phyloP scores from a whole-genome alignment of 2,797 vertebrate species.

The Silurus lanzhouensis region DNA sequence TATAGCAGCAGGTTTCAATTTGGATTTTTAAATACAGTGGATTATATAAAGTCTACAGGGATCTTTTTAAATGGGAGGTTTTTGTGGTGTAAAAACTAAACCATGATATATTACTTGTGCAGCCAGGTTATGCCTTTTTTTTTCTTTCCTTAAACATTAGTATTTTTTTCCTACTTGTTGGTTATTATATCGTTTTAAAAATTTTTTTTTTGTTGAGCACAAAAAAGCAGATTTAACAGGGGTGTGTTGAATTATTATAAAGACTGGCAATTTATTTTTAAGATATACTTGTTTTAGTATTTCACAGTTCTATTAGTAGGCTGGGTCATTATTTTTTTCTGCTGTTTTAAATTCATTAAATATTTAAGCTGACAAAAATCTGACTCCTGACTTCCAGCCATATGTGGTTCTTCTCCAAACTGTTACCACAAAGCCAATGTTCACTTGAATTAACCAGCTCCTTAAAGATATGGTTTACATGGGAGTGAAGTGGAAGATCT shows the following conservation, averaged over 20 bases:
- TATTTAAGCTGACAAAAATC: too few species aligned
- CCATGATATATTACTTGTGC: background rate
- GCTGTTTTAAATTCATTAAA: background rate
- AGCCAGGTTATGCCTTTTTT: background rate
- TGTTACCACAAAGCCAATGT: too few species aligned
- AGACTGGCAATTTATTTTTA: background rate
- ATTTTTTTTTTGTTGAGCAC: background rate
- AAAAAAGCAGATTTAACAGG: background rate
- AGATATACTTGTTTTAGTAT: background rate
- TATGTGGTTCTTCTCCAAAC: too few species aligned
- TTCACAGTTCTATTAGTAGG: background rate
- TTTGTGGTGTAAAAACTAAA: background rate
- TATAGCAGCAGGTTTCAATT: background rate
- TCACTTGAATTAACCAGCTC: too few species aligned
- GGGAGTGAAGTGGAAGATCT: too few species aligned
- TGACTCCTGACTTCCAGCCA: too few species aligned
- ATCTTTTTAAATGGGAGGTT: background rate
- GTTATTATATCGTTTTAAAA: background rate
- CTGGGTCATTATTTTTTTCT: background rate
- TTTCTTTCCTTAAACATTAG: background rate
- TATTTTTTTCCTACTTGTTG: background rate
- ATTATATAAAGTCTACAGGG: background rate
- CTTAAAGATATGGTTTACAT: too few species aligned
- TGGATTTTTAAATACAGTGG: background rate
- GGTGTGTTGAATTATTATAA: background rate